These are phyloP conservation scores for Rhagium mordax DNA, from an alignment of 2,888 invertebrate species.

Conservation along the genomic window DNA sequence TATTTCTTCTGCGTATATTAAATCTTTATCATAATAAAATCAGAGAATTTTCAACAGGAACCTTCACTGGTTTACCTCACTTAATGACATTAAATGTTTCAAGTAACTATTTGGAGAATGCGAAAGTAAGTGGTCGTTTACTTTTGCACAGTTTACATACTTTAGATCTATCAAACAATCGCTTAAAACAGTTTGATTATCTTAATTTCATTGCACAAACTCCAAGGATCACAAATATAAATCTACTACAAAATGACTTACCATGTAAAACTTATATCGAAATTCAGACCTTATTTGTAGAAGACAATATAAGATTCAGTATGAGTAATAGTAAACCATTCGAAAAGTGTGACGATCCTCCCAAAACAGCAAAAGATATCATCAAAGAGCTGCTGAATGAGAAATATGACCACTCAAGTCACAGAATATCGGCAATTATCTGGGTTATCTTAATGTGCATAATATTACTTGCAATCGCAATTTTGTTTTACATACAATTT, in stretches of 20 bases:
- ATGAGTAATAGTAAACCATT: background rate
- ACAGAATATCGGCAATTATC: constrained; percentile 35
- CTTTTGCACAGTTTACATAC: constrained; percentile 60
- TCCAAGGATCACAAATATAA: constrained; percentile 58
- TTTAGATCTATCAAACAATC: constrained; percentile 62
- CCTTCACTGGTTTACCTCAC: constrained; percentile 62
- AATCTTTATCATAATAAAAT: constrained; percentile 63
- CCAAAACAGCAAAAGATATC: constrained; percentile 20
- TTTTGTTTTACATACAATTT: constrained; percentile 60
- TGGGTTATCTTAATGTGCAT: constrained; percentile 53
- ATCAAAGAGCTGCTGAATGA: constrained; percentile 25
- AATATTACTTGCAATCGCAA: constrained; percentile 53
- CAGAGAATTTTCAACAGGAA: constrained; percentile 58
- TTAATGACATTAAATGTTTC: constrained; percentile 62
- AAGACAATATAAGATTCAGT: constrained; percentile 55
- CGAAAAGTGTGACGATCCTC: background rate
- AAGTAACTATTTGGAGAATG: constrained; percentile 54
- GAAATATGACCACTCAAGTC: constrained; percentile 15
- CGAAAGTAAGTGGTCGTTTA: constrained; percentile 60
- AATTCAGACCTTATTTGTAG: constrained; percentile 57
- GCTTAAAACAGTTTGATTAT: constrained; percentile 62
- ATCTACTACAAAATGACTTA: constrained; percentile 58
- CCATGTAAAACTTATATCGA: constrained; percentile 61
- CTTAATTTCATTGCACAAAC: constrained; percentile 58
- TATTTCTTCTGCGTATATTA: constrained; percentile 58